Conservation (phyloP, 92 coral and sea anemone species). For the Galaxea fascicularis region DNA sequence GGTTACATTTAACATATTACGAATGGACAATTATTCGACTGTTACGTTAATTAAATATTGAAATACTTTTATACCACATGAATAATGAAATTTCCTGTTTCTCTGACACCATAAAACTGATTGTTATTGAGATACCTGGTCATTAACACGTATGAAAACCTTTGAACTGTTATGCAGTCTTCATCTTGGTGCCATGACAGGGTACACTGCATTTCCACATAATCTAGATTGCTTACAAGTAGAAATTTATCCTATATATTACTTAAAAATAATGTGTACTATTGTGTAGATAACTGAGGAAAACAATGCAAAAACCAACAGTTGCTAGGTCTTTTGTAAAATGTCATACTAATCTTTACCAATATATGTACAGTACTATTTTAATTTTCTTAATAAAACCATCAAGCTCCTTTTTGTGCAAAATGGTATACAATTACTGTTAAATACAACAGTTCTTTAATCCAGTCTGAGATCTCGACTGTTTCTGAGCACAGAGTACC, state of each 20-base stretch:
- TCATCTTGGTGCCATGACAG: not conserved
- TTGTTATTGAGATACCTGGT: not conserved
- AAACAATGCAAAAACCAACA: not conserved
- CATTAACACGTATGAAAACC: not conserved
- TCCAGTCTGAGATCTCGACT: not conserved
- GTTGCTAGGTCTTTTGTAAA: not conserved
- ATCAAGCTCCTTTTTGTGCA: not conserved
- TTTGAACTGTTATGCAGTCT: not conserved
- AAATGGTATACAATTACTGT: not conserved
- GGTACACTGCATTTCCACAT: not conserved
- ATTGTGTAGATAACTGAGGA: not conserved
- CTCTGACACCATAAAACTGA: not conserved
- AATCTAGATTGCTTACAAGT: not conserved
- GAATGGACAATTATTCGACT: not conserved
- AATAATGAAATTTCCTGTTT: not conserved
- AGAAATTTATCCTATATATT: not conserved
- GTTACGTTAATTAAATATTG: constrained; percentile 24
- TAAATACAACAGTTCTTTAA: not conserved
- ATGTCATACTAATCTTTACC: not conserved
- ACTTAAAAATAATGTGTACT: not conserved
- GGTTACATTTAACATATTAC: not conserved
- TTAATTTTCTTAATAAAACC: not conserved
- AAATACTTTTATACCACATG: not conserved
- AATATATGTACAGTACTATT: not conserved
- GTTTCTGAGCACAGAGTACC: not conserved